Conservation (phyloP, 2,113 vertebrate species). For the Smithornis capensis region DNA sequence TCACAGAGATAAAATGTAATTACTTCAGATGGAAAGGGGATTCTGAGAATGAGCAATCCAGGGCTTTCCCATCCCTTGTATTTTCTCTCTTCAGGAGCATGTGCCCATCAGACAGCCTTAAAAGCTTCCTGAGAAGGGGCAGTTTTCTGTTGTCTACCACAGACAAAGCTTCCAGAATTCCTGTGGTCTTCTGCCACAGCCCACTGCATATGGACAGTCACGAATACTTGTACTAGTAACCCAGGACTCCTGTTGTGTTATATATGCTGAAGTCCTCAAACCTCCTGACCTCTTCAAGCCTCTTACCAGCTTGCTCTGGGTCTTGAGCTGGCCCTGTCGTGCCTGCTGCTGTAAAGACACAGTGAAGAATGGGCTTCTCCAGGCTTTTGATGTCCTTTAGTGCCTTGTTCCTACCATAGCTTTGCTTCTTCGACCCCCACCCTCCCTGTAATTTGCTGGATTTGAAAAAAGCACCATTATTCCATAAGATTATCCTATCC, state of each 20-base stretch:
- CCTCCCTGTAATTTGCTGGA: fast-evolving
- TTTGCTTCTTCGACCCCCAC: background rate
- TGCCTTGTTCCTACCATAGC: background rate
- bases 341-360: background rate
- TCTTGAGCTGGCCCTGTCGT: background rate
- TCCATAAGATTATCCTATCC: background rate
- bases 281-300: background rate
- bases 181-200: fast-evolving
- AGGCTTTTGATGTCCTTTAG: background rate
- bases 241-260: background rate
- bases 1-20: background rate
- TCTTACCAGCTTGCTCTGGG: background rate
- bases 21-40: background rate
- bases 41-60: background rate
- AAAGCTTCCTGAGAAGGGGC: background rate
- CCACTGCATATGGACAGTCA: background rate
- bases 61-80: background rate
- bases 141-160: background rate
- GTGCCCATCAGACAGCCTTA: background rate
- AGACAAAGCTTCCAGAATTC: background rate
- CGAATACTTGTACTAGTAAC: background rate
- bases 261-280: background rate
- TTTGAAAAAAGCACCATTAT: background rate
- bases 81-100: background rate
- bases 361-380: background rate